Evolutionary conservation across 2,888 invertebrate genomes (phyloP).

Genomic region (Nomada fabriciana): DNA sequence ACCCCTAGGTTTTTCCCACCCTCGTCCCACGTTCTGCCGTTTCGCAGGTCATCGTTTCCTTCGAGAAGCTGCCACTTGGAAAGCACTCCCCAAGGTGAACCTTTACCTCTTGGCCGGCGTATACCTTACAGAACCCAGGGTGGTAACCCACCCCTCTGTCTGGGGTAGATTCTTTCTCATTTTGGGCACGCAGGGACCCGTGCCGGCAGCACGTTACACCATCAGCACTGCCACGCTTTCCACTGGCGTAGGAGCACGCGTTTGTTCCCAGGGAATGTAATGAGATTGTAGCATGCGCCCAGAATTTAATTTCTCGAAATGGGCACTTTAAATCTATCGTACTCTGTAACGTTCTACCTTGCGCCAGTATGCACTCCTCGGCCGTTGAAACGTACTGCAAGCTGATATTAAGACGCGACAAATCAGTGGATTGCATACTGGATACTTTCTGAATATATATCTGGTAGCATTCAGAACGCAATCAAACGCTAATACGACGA

Average conservation of each 20-base stretch:
- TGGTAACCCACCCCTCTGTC: conserved; percentile 51
- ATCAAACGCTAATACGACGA: not conserved
- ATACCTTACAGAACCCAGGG: conserved; percentile 61
- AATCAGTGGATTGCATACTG: no score
- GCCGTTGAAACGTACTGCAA: not conserved
- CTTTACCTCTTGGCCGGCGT: conserved; percentile 57
- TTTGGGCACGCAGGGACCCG: conserved; percentile 67
- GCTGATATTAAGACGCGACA: not conserved
- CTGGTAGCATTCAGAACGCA: no score
- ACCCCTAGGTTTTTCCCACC: conserved; percentile 12
- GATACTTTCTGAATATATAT: no score
- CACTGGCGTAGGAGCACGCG: conserved; percentile 51
- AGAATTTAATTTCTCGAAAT: conserved; percentile 58
- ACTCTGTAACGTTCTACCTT: not conserved
- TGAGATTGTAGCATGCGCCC: conserved; percentile 50
- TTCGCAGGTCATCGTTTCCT: conserved; percentile 62
- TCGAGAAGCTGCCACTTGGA: conserved; percentile 66
- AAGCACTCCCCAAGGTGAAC: conserved; percentile 66
- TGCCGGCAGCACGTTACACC: conserved; percentile 66
- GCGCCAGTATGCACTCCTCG: not conserved
- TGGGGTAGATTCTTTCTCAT: conserved; percentile 71
- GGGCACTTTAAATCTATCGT: conserved; percentile 37
- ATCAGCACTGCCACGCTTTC: conserved; percentile 56
- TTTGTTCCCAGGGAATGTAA: conserved; percentile 55
- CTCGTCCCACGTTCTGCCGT: not conserved